Evolutionary conservation across 1,140 invertebrate species (phyloP), one percentile per base, ranked within the genome.

Genomic region (Drosophila virilis): DNA sequence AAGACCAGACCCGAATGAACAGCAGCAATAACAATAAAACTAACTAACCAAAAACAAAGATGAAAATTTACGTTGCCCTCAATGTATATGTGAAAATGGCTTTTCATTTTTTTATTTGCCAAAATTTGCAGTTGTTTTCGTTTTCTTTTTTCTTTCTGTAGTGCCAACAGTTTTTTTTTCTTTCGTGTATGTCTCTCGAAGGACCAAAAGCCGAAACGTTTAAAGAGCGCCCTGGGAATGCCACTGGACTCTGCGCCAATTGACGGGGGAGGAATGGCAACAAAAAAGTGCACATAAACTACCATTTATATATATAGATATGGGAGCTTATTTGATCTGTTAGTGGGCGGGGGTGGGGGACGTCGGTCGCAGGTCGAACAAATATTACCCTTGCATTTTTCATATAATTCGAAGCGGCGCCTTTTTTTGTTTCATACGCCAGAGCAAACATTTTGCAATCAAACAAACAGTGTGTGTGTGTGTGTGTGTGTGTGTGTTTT

Each of bases 361-460:
- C 45, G 33, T 55, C 59, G 70, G 32, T 51, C 64, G 55, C 33
- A 64, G 66, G 62, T 48, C 69, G 69, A 69, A 58, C 79, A 88
- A 88, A 88, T 88, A 83, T 89, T 74, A 80, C 86, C 80, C 84
- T 84, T 77, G 77, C 77, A 79, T 77, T 88, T 88, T 80, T 74
- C 76, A 77, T 60, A 67, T 64, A 61, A 68, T 66, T 51, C 52
- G 32, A 64, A 48, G 59, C 61, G 60, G 55, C 55, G 60, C 55
- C 58, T 67, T 73, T 59, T 48, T 57, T 40, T 9, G n/a, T 52
- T 59, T 32, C 32, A 8, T 70, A 43, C 17, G 15, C 42, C 50
- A 8, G 40, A 50, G 67, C 84, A 89, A 80, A 89, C 77, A 75
- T 80, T 84, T 84, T 80, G 80, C 74, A 77, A 80, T 77, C 68